These are phyloP conservation scores for Sipha flava DNA, from an alignment of 1,140 invertebrate genomes.

Conservation along the genomic window DNA sequence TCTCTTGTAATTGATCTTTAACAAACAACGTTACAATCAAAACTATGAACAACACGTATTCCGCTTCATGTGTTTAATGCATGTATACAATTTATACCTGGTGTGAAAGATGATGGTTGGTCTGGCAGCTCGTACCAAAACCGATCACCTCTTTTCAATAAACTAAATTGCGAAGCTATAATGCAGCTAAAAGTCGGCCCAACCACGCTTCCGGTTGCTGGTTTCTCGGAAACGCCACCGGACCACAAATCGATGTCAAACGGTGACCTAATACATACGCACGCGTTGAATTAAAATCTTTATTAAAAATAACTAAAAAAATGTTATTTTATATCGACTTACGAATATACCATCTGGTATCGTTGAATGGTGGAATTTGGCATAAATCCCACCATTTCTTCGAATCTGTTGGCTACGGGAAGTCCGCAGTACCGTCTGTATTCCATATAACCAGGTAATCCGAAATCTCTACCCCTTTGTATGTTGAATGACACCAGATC, in stretches of 20 bases:
- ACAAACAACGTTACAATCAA: not conserved
- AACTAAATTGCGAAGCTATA: constrained; percentile 92
- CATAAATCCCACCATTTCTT: constrained; percentile 79
- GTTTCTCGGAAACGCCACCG: constrained; percentile 81
- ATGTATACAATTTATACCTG: no score
- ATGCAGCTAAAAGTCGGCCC: constrained; percentile 94
- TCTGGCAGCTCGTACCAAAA: constrained; percentile 94
- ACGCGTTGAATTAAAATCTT: not conserved
- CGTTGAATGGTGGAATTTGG: constrained; percentile 75
- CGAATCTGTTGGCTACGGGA: constrained; percentile 67
- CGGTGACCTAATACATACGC: constrained; percentile 44
- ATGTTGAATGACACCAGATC: constrained; percentile 92
- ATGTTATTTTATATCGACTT: constrained; percentile 39
- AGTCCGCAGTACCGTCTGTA: constrained; percentile 74
- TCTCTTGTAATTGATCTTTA: constrained; percentile 77
- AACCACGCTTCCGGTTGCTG: constrained; percentile 77
- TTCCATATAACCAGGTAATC: constrained; percentile 85
- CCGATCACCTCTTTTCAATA: constrained; percentile 79
- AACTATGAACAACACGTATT: no score
- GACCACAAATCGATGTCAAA: constrained; percentile 87
- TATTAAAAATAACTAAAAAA: not conserved
- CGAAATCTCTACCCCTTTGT: constrained; percentile 86
- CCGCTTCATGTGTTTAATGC: not conserved
- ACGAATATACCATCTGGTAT: constrained; percentile 67
- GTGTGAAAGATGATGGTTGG: constrained; percentile 83